Evolutionary conservation across 2,888 invertebrate genomes (phyloP), one percentile per base, ranked within the genome.

Genomic region (Atethmia centrago): DNA sequence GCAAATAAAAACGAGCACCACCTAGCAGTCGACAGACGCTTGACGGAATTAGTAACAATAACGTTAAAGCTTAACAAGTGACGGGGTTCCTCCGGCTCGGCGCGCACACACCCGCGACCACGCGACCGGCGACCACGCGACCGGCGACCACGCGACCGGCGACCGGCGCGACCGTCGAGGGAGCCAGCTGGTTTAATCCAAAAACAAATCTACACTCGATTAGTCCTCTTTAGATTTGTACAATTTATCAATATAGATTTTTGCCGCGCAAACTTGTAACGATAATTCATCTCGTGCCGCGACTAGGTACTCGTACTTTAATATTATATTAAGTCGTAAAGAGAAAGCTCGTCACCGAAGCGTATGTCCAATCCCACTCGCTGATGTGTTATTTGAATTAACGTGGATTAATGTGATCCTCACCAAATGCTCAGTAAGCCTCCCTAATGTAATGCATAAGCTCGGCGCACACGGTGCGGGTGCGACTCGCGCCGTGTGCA

Each of bases 191-290:
- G 71, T 75, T 59, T 75, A 80, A 76, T 80, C 76, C 71, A 71
- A 77, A 70, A 74, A 85, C 82, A 81, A 80, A 85, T 88, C 78
- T 84, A 73, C 74, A 76, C 70, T 78, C 77, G 79, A 87, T 88
- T 82, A 87, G 82, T 72, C 67, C 72, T 80, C 64, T 79, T 80
- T 78, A 76, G 63, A 75, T 65, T 74, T 65, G 71, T 72, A 71
- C 68, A 82, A 85, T 83, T 86, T 82, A 80, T 80, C 65, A 74
- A 77, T 80, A 72, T 83, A 70, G 88, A 75, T 87, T 80, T 88
- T 86, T 63, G 85, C 80, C 69, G 61, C 74, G 77, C 67, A 75
- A 83, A 74, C 68, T 82, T 69, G 77, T 77, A 73, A 59, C 63
- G n/a, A 77, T 74, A 64, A 79, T 62, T 83, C 67, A 81, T 71